Conservation (phyloP, 1,140 invertebrate species). For the Anadara kagoshimensis region DNA sequence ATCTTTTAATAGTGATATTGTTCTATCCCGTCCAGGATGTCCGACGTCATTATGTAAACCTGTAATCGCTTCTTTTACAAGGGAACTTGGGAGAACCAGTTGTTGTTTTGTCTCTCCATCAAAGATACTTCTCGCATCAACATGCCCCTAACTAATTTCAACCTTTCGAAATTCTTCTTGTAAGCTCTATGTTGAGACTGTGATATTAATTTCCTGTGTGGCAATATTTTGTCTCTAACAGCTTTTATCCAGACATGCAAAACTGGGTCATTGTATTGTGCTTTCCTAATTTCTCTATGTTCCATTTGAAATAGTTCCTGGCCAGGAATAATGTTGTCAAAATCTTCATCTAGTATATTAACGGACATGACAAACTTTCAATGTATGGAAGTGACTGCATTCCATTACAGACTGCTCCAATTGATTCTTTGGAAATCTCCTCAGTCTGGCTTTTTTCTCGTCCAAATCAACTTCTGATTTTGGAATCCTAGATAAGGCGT, state of each 20-base stretch:
- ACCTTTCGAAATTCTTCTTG: background rate
- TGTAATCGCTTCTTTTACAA: background rate
- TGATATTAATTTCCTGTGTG: background rate
- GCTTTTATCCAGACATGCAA: too few relatives aligned
- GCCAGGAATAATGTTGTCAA: constrained; percentile 5
- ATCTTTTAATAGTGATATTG: constrained; percentile 9
- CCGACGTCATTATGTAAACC: constrained; percentile 1
- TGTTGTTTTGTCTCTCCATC: background rate
- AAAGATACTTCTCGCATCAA: background rate
- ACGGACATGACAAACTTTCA: constrained; percentile 1
- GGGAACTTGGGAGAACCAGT: background rate
- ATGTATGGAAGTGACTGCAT: too few relatives aligned
- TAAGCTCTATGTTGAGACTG: background rate
- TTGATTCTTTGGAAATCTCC: too few relatives aligned
- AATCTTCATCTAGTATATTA: background rate
- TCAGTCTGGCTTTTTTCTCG: constrained; percentile 2
- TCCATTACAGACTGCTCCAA: too few relatives aligned
- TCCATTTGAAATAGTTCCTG: background rate
- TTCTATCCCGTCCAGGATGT: constrained; percentile 18
- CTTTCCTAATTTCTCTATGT: background rate
- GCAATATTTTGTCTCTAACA: background rate
- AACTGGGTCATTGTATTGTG: too few relatives aligned
- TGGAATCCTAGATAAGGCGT: constrained; percentile 33
- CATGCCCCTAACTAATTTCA: background rate
- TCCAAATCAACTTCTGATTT: background rate